Conservation (phyloP, 1,140 invertebrate species). For the Luehdorfia chinensis region DNA sequence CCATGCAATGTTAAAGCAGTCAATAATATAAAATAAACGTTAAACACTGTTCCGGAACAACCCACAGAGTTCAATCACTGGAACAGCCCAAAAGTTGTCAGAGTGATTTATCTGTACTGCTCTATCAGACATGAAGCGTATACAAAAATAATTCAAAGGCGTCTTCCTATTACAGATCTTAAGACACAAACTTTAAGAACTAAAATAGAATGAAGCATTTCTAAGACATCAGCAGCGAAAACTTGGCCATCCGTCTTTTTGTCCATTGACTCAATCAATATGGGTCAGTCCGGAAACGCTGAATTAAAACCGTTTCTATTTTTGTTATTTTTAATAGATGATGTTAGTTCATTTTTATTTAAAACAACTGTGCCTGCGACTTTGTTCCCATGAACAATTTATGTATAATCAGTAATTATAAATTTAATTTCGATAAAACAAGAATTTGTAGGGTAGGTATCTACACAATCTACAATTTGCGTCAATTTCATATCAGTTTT, state of each 20-base stretch:
- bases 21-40: too few relatives aligned
- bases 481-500: too few relatives aligned
- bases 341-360: conserved; percentile 11
- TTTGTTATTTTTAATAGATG: conserved; percentile 47
- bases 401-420: too few relatives aligned
- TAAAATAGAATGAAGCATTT: conserved; percentile 10
- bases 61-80: conserved; percentile 23
- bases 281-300: conserved; percentile 54
- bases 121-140: conserved; percentile 22
- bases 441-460: too few relatives aligned
- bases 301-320: conserved; percentile 45
- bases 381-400: too few relatives aligned
- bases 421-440: too few relatives aligned
- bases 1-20: too few relatives aligned
- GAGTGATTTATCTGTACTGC: conserved; percentile 23
- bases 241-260: conserved; percentile 43
- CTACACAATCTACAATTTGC: too few relatives aligned
- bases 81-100: conserved; percentile 21
- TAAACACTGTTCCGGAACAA: too few relatives aligned
- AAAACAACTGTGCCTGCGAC: too few relatives aligned
- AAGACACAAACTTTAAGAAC: conserved; percentile 21
- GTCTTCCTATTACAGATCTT: too few relatives aligned
- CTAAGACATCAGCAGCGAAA: conserved; percentile 19
- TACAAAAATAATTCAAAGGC: conserved; percentile 24
- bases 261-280: conserved; percentile 46